phyloP scores from a whole-genome alignment of 2,797 vertebrate genomes.

The Psittacula echo region DNA sequence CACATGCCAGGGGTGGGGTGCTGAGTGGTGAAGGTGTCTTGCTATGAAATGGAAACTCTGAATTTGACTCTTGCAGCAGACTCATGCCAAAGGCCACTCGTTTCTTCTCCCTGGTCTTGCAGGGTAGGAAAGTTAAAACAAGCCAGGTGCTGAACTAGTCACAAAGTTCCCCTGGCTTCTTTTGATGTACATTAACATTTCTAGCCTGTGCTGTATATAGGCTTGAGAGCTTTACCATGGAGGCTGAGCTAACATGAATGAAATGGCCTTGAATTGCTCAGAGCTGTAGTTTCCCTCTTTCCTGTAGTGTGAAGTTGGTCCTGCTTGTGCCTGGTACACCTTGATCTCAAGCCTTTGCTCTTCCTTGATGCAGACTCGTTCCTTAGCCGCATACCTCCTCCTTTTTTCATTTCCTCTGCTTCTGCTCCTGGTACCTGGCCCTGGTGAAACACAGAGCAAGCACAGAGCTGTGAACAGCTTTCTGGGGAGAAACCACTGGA shows the following conservation, averaged over 20 bases:
- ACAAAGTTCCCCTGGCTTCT: neutral
- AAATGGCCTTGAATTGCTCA: neutral
- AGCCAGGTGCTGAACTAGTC: neutral
- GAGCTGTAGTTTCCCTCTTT: neutral
- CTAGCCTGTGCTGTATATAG: neutral
- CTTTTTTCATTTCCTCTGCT: neutral
- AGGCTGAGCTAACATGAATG: neutral
- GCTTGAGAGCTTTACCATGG: neutral
- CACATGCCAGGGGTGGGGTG: slow-evolving; percentile 1
- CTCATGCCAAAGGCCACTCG: neutral
- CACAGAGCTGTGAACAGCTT: neutral
- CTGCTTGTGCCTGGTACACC: neutral
- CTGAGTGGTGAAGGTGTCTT: slow-evolving; percentile 13
- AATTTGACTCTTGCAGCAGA: neutral
- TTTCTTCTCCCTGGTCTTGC: neutral
- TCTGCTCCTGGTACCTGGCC: neutral
- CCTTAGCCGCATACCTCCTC: neutral
- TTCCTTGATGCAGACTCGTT: neutral
- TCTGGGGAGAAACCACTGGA: neutral
- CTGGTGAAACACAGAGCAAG: neutral
- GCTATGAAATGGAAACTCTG: slow-evolving; percentile 30
- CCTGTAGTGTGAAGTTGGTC: neutral
- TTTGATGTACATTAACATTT: neutral
- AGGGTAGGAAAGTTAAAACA: neutral
- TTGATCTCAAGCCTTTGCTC: neutral